Conservation (phyloP, 2,113 vertebrate genomes). For the crab-eating macaque (Macaca fascicularis) region T2T-MFA8v1.1 NC_088386.1:117430501-117431000, state of each 20-base stretch:
- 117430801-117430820: not conserved
- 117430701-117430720: not conserved
- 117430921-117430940: not conserved
- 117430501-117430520: not conserved
- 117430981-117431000: not conserved
- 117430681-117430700: not conserved
- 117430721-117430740: not conserved
- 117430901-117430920: not conserved
- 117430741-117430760: not conserved
- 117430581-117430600: not conserved
- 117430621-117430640: not conserved
- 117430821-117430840: not conserved
- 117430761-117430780: not conserved
- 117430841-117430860: not conserved
- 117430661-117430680: not conserved
- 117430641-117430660: not conserved
- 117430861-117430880: not conserved
- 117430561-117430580: not conserved
- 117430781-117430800: not conserved
- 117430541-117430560: not conserved
- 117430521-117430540: not conserved
- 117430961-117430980: not conserved
- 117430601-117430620: not conserved
- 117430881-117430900: not conserved
- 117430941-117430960: not conserved